phyloP scores from a whole-genome alignment of 2,113 vertebrate species.

The Sturnira hondurensis region DNA sequence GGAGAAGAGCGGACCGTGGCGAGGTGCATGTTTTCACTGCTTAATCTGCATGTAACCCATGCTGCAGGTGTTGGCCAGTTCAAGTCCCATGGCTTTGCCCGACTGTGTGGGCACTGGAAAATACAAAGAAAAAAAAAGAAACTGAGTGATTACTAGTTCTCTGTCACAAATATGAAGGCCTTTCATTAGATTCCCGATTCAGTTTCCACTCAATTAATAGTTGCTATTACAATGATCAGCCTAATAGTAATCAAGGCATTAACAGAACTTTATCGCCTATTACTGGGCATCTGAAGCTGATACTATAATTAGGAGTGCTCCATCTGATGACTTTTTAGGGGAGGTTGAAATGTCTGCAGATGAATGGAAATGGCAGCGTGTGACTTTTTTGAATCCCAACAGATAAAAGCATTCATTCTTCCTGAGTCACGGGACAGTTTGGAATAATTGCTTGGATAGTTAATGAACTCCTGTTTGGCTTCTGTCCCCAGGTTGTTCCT shows the following conservation, averaged over 20 bases:
- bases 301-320: not conserved
- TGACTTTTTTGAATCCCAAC: not conserved
- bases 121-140: not conserved
- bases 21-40: not conserved
- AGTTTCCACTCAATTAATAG: not conserved
- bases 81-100: not conserved
- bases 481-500: not conserved
- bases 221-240: not conserved
- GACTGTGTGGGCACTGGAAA: not conserved
- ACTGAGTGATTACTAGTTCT: not conserved
- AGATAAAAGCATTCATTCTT: not conserved
- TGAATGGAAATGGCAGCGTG: not conserved
- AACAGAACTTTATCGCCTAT: not conserved
- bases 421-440: not conserved
- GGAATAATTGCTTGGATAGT: not conserved
- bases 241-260: not conserved
- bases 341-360: not conserved
- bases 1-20: accelerated
- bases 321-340: not conserved
- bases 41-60: not conserved
- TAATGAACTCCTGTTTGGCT: not conserved
- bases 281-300: not conserved
- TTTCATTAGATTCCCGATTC: not conserved
- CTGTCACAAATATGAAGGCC: not conserved
- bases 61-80: not conserved